These are phyloP conservation scores for Rhineura floridana DNA, from an alignment of 2,113 vertebrate species.

Conservation along the genomic window DNA sequence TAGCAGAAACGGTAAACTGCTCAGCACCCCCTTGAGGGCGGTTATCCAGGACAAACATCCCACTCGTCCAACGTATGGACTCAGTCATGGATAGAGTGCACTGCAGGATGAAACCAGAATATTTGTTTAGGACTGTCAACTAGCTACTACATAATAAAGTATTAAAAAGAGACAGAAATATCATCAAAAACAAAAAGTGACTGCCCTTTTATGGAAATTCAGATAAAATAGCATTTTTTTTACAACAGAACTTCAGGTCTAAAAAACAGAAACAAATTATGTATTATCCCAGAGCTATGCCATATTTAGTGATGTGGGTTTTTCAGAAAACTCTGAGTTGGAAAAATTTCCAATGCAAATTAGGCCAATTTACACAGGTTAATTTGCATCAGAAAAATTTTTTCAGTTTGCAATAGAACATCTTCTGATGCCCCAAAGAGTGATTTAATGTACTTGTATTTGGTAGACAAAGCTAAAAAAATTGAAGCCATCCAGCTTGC, in stretches of 20 bases:
- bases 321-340: no score
- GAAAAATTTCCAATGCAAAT: no score
- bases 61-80: no score
- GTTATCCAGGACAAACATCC: neutral
- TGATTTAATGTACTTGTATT: no score
- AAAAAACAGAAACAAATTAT: neutral
- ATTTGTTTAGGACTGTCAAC: neutral
- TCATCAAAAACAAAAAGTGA: neutral
- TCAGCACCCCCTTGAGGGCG: neutral
- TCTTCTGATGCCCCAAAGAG: no score
- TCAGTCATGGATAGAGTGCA: neutral
- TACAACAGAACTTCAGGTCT: neutral
- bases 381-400: no score
- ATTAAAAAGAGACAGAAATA: neutral
- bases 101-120: neutral
- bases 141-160: neutral
- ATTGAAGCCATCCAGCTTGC: no score
- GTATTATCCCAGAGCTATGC: neutral
- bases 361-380: no score
- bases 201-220: neutral
- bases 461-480: no score
- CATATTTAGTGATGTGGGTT: no score
- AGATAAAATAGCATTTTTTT: neutral
- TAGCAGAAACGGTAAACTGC: neutral
- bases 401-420: no score